Evolutionary conservation across 2,888 invertebrate species (phyloP), one percentile per base, ranked within the genome.

Genomic region (Notocelia uddmanniana): DNA sequence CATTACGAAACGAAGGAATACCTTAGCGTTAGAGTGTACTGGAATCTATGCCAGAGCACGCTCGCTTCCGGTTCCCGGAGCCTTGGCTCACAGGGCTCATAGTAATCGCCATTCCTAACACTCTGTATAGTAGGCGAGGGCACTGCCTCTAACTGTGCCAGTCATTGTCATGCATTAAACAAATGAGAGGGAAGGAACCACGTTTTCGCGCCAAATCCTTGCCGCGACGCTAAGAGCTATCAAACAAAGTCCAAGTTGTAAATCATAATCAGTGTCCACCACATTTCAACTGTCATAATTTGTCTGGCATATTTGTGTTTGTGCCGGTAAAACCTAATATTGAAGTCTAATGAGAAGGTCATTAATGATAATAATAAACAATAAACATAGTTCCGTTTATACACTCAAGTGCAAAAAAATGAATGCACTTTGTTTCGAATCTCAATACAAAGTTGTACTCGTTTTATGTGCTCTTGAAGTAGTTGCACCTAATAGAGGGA

Each of bases 11-110:
- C 34, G 57, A 50, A 13, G 34, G n/a, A 48, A 57, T 41, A 21
- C 41, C 23, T 67, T 60, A 60, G 37, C 54, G 66, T 71, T 34
- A 13, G 71, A 67, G 21, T 62, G 50, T 72, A 59, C 70, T 66
- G 48, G 55, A 72, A 72, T 62, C 72, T 72, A 62, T 68, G 72
- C 62, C 72, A 68, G 67, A 48, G 68, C 68, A 26, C 50, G 48
- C 67, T 31, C 52, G 26, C 68, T 68, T 72, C 72, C 72, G 67
- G 62, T 72, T 72, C 72, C 72, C 37, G 72, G 55, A 72, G 60
- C 55, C 71, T 68, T 68, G 62, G 37, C 60, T 66, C 54, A 15
- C 41, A 59, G 67, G 59, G 67, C 26, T 41, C 45, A 59, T 31
- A 26, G 59, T 34, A 50, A 52, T 71, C 45, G 58, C 58, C 41